Evolutionary conservation across 2,113 vertebrate genomes (phyloP).

Genomic region (Speoplatyrhinus poulsoni): DNA sequence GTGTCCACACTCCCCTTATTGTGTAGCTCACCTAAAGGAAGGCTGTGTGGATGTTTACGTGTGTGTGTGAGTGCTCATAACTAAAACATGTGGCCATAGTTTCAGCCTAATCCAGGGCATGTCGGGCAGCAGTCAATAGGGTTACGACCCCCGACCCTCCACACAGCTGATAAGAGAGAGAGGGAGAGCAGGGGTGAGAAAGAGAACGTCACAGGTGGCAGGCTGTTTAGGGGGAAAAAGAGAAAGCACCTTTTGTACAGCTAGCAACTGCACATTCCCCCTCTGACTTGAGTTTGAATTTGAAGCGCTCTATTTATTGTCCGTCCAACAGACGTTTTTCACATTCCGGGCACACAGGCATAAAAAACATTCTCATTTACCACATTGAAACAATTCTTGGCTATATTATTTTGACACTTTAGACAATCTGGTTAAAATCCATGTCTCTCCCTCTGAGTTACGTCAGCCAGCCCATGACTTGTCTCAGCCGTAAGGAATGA

Average conservation of each 20-base stretch:
- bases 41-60: constrained; percentile 15
- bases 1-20: constrained; percentile 64
- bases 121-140: constrained; percentile 44
- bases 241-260: constrained; percentile 40
- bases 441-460: constrained; percentile 50
- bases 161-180: constrained; percentile 33
- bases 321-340: neutral
- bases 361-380: constrained; percentile 21
- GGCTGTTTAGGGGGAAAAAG: constrained; percentile 29
- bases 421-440: constrained; percentile 34
- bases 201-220: constrained; percentile 34
- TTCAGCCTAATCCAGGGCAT: constrained; percentile 47
- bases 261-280: constrained; percentile 8
- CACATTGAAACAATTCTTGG: constrained; percentile 16
- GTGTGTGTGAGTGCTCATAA: constrained; percentile 6
- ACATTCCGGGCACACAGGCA: neutral
- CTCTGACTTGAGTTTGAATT: neutral
- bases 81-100: constrained; percentile 40
- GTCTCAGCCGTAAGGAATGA: constrained; percentile 76
- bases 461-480: constrained; percentile 64
- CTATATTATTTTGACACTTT: constrained; percentile 41
- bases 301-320: neutral
- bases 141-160: constrained; percentile 20
- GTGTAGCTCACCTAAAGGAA: constrained; percentile 49
- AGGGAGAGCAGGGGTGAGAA: constrained; percentile 4